Base-by-base conservation (phyloP, 1,140 invertebrate genomes). In the Pseudomyrmex dendroicus region DNA sequence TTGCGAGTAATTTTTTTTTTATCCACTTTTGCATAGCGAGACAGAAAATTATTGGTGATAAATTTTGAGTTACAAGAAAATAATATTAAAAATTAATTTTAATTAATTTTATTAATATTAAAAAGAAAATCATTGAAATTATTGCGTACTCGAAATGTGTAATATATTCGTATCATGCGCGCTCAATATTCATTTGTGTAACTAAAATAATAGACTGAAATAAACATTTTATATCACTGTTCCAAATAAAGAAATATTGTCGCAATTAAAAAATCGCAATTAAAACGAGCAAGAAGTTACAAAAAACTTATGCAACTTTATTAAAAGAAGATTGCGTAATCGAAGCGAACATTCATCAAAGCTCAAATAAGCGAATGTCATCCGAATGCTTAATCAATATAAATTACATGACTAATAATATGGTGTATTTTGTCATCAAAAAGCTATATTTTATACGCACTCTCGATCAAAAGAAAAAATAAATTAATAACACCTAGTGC, bases 251-350 rank as follows among this genome's bases (percentile, higher is more conserved):
- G n/a, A 46, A 17, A 57, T 13, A 2, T 44, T 13, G 9, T 3
- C 17, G 0, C 15, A n/a, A 57, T 67, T 46, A 1, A 52, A 22
- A 7, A 25, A 13, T 68, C 12, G 7, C 12, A 17, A 73, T 73
- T 73, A 59, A 20, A 63, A n/a, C 2, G 25, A 63, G 35, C 1
- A 9, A 15, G 52, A 25, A 35, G 15, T 35, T 70, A 70, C 50
- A 56, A 70, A 35, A 35, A 35, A 35, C 35, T 54, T 70, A 46
- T 20, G 54, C 54, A 59, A 59, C 35, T 12, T 73, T 8, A 59
- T 73, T 73, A 59, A 73, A 44, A 59, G 35, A 5, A 35, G 12
- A 7, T 73, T 73, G 25, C n/a, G 22, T 73, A 73, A 73, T 46
- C 17, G 10, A 54, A 10, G 20, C 20, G 12, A 68, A 13, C 25